Conservation (phyloP, 1,140 invertebrate genomes). For the Drosophila yakuba region DNA sequence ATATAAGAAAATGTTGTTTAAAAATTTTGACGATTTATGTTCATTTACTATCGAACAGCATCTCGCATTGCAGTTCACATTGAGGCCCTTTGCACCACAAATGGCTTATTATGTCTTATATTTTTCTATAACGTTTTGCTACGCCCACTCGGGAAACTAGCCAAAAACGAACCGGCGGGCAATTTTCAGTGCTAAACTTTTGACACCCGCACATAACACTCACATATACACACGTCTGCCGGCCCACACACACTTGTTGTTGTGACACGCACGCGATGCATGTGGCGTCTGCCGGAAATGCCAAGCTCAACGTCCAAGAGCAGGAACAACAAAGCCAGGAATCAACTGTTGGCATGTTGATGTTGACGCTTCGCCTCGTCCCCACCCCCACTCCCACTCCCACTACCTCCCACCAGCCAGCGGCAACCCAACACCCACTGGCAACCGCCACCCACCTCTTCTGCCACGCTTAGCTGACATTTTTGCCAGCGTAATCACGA, state of each 20-base stretch:
- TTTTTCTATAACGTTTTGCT: conserved; percentile 44
- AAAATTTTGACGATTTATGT: too few species aligned
- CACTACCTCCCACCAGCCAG: neutral
- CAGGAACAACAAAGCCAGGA: conserved; percentile 48
- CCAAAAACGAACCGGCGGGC: neutral
- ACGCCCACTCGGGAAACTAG: neutral
- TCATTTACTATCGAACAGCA: neutral
- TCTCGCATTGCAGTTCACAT: neutral
- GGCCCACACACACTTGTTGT: conserved; percentile 37
- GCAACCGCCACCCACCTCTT: neutral
- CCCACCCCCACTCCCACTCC: neutral
- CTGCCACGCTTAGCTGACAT: conserved; percentile 56
- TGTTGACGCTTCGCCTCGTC: conserved; percentile 45
- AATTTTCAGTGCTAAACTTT: conserved; percentile 53
- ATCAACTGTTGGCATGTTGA: conserved; percentile 83
- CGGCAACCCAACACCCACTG: neutral
- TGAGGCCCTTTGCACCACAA: conserved; percentile 1
- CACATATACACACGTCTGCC: neutral
- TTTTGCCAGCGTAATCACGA: conserved; percentile 84
- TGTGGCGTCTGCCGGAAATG: conserved; percentile 74
- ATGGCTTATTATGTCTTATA: conserved; percentile 32
- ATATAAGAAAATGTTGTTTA: neutral
- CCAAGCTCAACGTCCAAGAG: conserved; percentile 68
- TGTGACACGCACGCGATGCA: conserved; percentile 70
- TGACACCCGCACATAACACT: conserved; percentile 34